phyloP scores from a whole-genome alignment of 2,888 invertebrate genomes.

The Homarus gammarus region DNA sequence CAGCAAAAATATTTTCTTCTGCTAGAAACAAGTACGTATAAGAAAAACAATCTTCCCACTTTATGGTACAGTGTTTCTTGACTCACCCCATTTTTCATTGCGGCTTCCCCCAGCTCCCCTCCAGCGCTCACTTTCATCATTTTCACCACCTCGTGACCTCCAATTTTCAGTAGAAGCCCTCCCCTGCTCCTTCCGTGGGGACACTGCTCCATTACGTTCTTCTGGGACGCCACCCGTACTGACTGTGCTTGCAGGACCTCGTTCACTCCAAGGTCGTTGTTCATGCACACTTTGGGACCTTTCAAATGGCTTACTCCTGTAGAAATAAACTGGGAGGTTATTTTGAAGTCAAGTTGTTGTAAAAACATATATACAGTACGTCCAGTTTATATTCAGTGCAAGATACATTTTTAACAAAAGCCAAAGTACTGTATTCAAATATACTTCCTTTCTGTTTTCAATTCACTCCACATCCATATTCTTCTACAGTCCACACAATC shows the following conservation, averaged over 20 bases:
- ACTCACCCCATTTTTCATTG: conserved; percentile 70
- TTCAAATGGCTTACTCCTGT: conserved; percentile 76
- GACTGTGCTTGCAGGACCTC: conserved; percentile 49
- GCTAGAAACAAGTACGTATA: too few relatives aligned
- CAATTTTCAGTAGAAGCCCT: conserved; percentile 77
- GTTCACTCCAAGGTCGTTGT: conserved; percentile 82
- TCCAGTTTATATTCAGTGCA: too few relatives aligned
- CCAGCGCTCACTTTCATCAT: conserved; percentile 82
- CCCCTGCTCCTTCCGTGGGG: conserved; percentile 82
- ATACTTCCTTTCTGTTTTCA: too few relatives aligned
- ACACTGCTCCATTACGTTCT: conserved; percentile 81
- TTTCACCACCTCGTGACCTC: conserved; percentile 78
- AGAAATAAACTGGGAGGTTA: conserved; percentile 25
- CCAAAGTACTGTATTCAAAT: too few relatives aligned
- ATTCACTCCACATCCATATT: too few relatives aligned
- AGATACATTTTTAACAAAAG: too few relatives aligned
- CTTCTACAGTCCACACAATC: too few relatives aligned
- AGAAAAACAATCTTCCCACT: too few relatives aligned
- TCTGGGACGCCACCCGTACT: conserved; percentile 37
- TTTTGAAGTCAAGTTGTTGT: neutral
- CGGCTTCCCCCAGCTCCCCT: conserved; percentile 71
- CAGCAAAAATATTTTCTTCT: too few relatives aligned
- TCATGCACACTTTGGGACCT: conserved; percentile 80
- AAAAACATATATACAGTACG: too few relatives aligned
- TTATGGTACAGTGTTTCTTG: neutral